Base-by-base conservation (phyloP, 2,888 invertebrate genomes). In the Oscheius sp. region DNA sequence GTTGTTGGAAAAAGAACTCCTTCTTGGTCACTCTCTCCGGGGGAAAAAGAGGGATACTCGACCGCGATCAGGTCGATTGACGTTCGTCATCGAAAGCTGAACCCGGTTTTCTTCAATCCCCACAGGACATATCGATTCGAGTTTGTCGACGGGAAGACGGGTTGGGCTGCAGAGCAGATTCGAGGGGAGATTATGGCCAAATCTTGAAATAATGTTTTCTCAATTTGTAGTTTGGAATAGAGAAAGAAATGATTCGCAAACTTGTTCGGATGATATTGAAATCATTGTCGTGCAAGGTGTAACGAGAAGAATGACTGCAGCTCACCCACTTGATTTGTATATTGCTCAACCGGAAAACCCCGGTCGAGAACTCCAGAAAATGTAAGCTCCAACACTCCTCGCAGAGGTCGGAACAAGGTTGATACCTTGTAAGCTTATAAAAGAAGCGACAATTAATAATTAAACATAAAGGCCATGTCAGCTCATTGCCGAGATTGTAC, bases 11-110 rank as follows among this genome's bases (percentile, higher is more conserved):
- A 34, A 55, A 29, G 27, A 10, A 6, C 31, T 27, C 53, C 53
- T 31, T 42, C n/a, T 42, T 42, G 42, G 42, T 42, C 20, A 42
- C 20, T 42, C n/a, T 42, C n/a, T 42, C n/a, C 53, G 34, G 33
- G 53, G 33, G 33, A 23, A 33, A 33, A 20, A 42, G 12, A 20
- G 12, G 55, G 37, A 33, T 33, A 55, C 55, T 37, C 37, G 55
- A 37, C 33, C 55, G 37, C 52, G 55, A 55, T 55, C 55, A 55
- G 37, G 55, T 55, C 55, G 55, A 55, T 55, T 55, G 55, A 55
- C 23, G 55, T 42, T 42, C 42, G 17, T 17, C 42, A 3, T 17
- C 46, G 5, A 8, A 6, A 10, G 31, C 53, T 53, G 53, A 53
- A 55, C 55, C 55, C 55, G 55, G 55, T 55, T 55, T 33, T 55